Base-by-base conservation (phyloP, 2,888 invertebrate genomes). In the Octonoba sinensis region DNA sequence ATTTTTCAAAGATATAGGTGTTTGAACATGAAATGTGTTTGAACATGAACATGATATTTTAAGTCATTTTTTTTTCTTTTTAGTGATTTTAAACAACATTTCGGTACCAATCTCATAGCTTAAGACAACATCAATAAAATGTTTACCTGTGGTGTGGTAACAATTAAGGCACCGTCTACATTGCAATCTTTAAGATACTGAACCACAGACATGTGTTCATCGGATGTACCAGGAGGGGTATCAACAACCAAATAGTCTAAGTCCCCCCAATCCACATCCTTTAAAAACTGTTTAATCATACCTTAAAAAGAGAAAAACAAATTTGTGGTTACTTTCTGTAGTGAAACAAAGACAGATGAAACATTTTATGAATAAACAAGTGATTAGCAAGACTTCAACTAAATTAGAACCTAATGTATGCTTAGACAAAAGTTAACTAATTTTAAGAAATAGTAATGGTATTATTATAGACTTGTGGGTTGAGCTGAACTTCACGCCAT, bases 201-300 rank as follows among this genome's bases (percentile, higher is more conserved):
- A 1, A 94, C 92, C 0, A 94, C 92, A 0, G 96, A 95, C 44
- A 98, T 91, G 89, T 98, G 98, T 90, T 99, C 98, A 90, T 98
- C 98, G 0, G 96, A 97, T 12, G 90, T 98, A 0, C 96, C 98
- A 56, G 98, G 98, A 0, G 98, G 98, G 1, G 97, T 97, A 87
- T 98, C 98, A 73, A 98, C 92, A 24, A 98, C 90, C 54, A 98
- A 89, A 87, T 94, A 95, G 89, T 99, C 97, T 84, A 97, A 88
- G 67, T 92, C 92, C 11, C 95, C 95, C 98, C 98, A 98, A 89
- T 97, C 96, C 27, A 98, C 97, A 89, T 98, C 96, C 85, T 94
- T 93, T 51, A 98, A 90, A 89, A 98, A 98, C 89, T 98, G 97
- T 77, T 93, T 93, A 87, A 98, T 97, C 94, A 99, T 95, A 66